Percentiles rank a stretch among this genome's conserved stretches.
These are phyloP conservation scores for Ceyx melanurus DNA, from an alignment of 2,113 vertebrate genomes.

Conservation along the genomic window DNA sequence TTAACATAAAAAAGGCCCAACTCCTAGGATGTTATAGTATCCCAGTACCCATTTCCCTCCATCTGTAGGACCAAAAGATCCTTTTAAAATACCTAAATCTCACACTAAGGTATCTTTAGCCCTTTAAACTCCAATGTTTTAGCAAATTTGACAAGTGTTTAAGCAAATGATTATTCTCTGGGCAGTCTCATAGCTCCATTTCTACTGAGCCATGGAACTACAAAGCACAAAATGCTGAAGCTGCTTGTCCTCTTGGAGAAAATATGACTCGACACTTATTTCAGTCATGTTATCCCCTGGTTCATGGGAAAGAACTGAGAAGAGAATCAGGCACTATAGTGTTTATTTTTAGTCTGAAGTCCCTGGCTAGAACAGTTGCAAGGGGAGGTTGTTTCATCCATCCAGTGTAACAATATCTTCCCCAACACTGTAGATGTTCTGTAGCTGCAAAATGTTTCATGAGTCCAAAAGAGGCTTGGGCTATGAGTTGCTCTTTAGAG, in stretches of 20 bases:
- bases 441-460: neutral
- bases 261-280: neutral
- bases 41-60: neutral
- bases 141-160: neutral
- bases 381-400: neutral
- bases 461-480: neutral
- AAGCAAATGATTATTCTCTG: neutral
- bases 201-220: neutral
- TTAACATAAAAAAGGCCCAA: neutral
- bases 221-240: neutral
- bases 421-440: neutral
- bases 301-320: neutral
- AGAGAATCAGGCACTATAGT: neutral
- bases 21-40: neutral
- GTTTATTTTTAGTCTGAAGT: neutral
- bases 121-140: neutral
- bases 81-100: neutral
- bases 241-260: neutral
- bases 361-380: neutral
- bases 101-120: neutral
- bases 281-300: neutral
- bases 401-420: neutral
- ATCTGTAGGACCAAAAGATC: neutral
- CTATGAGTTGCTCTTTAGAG: neutral
- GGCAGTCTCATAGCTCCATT: neutral